A percentile compares a stretch with the other conserved stretches of the same genome.
phyloP scores from a whole-genome alignment of 2,888 invertebrate species.

The Coenonympha arcania region DNA sequence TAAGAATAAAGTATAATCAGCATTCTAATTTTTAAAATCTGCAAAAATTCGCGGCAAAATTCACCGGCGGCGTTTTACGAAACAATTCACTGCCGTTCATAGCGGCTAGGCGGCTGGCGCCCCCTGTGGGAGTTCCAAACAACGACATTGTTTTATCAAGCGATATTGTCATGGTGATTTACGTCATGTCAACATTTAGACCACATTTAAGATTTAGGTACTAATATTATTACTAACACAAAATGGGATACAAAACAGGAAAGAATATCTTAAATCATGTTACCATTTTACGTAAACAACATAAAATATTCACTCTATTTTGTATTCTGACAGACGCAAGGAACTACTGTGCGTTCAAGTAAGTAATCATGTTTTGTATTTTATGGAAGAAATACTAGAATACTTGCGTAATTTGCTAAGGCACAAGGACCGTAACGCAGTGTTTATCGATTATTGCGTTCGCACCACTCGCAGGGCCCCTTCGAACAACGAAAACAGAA shows the following conservation, averaged over 20 bases:
- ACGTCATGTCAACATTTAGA: constrained; percentile 38
- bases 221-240: constrained; percentile 8
- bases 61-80: not conserved
- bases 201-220: too few species aligned
- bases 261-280: not conserved
- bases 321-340: constrained; percentile 5
- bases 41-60: constrained; percentile 2
- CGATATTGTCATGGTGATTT: constrained; percentile 67
- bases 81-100: constrained; percentile 37
- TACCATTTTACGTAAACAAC: not conserved
- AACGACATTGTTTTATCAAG: constrained; percentile 50
- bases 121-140: constrained; percentile 48
- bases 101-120: too few species aligned
- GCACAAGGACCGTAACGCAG: not conserved
- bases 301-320: not conserved
- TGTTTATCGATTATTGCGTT: not conserved
- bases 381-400: not conserved
- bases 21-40: not conserved
- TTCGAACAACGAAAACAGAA: constrained; percentile 47
- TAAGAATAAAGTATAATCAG: too few species aligned
- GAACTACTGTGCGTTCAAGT: constrained; percentile 4
- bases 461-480: constrained; percentile 28
- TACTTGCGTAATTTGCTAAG: not conserved
- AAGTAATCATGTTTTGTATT: not conserved
- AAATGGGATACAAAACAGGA: constrained; percentile 5